Base-by-base conservation (phyloP, 2,797 vertebrate genomes). In the Rhyacichthys aspro region DNA sequence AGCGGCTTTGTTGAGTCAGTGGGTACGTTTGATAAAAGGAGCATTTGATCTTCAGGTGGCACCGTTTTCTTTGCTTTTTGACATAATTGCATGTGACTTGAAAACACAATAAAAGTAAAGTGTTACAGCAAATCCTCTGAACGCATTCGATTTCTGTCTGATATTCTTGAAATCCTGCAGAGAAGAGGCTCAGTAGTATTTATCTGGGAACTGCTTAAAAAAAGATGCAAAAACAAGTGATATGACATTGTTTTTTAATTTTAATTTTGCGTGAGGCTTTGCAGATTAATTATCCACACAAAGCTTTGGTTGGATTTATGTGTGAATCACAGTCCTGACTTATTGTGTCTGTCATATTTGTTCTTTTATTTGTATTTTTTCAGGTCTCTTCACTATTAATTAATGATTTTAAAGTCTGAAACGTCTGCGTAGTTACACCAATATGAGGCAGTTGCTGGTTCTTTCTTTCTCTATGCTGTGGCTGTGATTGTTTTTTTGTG, bases 231-330 rank as follows among this genome's bases (percentile, higher is more conserved):
- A 46, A 44, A 53, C 70, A 55, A 8, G 1, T 10, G 2, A 54
- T 19, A 53, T 38, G 47, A 65, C 16, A 42, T 46, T 48, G 68
- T 63, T 52, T 59, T 53, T 65, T 66, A 1, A 7, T 72, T 57
- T 52, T 59, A 39, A 63, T 17, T 70, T 18, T 7, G n/a, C 49
- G 28, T 53, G 38, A 52, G 1, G 19, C 15, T 5, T 9, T 0
- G 2, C 8, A 66, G 64, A 74, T 74, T 5, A 72, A 67, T 78
- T 58, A 76, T 65, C 58, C 67, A 72, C 37, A 39, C 43, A 39
- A 19, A 37, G 34, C 37, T 57, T 69, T 49, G 63, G 34, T 73
- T 55, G 41, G 43, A 48, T 60, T 63, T 16, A 18, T 14, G 1
- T 56, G 42, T 67, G 47, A 52, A 52, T 55, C 38, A 59, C 34